phyloP scores from a whole-genome alignment of 2,113 vertebrate species.

The Pomatostomus ruficeps region DNA sequence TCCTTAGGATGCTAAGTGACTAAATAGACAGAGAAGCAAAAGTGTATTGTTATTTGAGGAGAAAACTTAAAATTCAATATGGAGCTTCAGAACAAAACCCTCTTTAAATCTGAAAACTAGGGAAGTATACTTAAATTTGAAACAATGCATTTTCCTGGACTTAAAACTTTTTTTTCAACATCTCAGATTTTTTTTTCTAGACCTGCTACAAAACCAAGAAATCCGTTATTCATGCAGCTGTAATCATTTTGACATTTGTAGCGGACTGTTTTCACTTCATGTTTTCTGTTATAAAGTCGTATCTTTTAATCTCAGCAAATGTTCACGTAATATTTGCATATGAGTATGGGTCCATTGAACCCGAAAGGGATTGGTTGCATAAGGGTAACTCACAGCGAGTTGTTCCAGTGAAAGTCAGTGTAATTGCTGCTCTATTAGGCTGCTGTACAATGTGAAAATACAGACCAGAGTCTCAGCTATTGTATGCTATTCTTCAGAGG shows the following conservation, averaged over 20 bases:
- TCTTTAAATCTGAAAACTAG: not conserved
- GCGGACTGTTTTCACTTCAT: not conserved
- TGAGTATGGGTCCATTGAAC: not conserved
- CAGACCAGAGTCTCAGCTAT: not conserved
- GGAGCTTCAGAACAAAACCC: not conserved
- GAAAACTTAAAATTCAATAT: not conserved
- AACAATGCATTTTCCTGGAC: not conserved
- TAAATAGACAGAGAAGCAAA: not conserved
- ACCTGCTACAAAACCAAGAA: not conserved
- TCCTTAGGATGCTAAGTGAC: not conserved
- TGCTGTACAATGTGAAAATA: not conserved
- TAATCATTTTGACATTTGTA: not conserved
- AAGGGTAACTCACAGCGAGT: not conserved
- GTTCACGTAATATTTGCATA: not conserved
- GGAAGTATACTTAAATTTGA: not conserved
- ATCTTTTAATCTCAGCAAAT: not conserved
- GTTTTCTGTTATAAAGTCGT: not conserved
- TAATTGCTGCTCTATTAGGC: not conserved
- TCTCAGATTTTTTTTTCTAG: not conserved
- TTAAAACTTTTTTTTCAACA: not conserved
- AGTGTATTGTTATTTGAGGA: not conserved
- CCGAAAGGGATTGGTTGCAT: not conserved
- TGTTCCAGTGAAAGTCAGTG: not conserved
- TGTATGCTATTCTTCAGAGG: not conserved
- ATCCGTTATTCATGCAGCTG: not conserved